phyloP scores from a whole-genome alignment of 2,797 vertebrate species.

The Epinephelus awoara region DNA sequence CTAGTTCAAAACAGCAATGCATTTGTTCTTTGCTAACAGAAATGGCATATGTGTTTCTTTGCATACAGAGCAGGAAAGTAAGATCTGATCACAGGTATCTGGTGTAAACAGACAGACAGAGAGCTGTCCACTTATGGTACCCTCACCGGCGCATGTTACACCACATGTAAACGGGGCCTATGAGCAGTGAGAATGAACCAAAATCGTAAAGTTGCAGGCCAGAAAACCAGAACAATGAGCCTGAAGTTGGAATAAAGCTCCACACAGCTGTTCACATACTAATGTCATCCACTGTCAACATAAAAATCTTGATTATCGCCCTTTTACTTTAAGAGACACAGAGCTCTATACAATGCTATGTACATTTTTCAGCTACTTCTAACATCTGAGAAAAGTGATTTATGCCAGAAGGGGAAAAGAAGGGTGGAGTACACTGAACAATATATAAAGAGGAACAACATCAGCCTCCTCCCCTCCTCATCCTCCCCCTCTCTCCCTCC shows the following conservation, averaged over 20 bases:
- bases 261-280: neutral
- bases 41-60: no score
- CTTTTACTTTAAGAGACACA: slow-evolving; percentile 10
- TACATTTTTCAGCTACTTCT: slow-evolving; percentile 7
- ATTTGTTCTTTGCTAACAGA: no score
- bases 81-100: no score
- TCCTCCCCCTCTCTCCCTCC: slow-evolving; percentile 41
- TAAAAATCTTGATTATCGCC: neutral
- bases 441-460: slow-evolving; percentile 46
- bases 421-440: slow-evolving; percentile 60
- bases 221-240: slow-evolving; percentile 12
- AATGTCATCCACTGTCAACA: neutral
- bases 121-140: no score
- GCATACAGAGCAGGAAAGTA: no score
- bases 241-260: neutral
- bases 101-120: no score
- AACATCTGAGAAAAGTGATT: slow-evolving; percentile 38
- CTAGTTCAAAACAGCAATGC: no score
- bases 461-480: slow-evolving; percentile 21
- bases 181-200: neutral
- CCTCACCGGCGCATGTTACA: no score
- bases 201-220: neutral
- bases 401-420: slow-evolving; percentile 31
- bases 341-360: neutral
- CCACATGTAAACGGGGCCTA: no score